Evolutionary conservation across 2,113 vertebrate genomes (phyloP), one percentile per base, ranked within the genome.

Genomic region (Oryctolagus cuniculus): DNA sequence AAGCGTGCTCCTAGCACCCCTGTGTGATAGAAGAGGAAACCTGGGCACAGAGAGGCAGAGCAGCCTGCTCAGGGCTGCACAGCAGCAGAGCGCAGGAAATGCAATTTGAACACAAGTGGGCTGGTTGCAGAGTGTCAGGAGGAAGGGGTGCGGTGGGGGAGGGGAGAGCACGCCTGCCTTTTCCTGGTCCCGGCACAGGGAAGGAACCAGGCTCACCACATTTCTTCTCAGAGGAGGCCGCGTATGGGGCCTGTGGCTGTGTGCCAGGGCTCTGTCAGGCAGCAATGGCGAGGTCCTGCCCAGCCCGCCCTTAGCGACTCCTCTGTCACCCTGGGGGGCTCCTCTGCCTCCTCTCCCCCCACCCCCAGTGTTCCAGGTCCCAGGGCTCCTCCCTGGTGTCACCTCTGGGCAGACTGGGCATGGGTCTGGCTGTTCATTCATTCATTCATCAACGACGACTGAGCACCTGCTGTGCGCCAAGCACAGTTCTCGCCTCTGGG

Each of bases 361-460:
- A n/a, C n/a, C 25, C 9, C 13, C 4, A 0, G 34, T 3, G 3
- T 66, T 24, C 11, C 36, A 3, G 4, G 1, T 24, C 58, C 27
- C 55, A 13, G 22, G 10, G n/a, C 29, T 27, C 29, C 55, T 61
- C 55, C 22, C 19, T 2, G 0, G 1, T 0, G 0, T 24, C 1
- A 0, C 4, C 24, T 67, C 8, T 6, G 24, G 8, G 36, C 36
- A 53, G n/a, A 29, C 24, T 5, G 34, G 69, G 51, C 3, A 0
- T 13, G 61, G 61, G 1, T 75, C 49, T 25, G 11, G 58, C 34
- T 27, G 0, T 22, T 19, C 2, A 6, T 19, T 6, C 70, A 34
- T 36, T 63, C 34, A 22, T 34, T 61, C 22, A 4, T 34, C 53
- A 49, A 9, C 15, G 19, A 3, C 29, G 29, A 10, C 1, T 81